phyloP scores from a whole-genome alignment of 1,140 invertebrate genomes.

The Zaprionus taronus region DNA sequence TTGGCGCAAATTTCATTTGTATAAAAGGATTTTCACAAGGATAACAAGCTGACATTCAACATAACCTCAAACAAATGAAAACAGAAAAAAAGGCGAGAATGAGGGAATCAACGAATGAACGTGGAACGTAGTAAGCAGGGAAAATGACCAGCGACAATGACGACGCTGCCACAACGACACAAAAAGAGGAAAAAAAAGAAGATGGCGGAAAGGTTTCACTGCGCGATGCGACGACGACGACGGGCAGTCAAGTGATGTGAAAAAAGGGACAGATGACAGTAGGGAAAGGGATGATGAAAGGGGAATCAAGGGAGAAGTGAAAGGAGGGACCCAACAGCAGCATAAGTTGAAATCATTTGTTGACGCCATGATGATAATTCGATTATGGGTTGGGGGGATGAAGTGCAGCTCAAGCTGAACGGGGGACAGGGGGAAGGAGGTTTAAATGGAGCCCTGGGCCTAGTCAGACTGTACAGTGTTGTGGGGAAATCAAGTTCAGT shows the following conservation, averaged over 20 bases:
- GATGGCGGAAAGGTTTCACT: constrained; percentile 47
- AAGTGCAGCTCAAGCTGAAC: constrained; percentile 37
- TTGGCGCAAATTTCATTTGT: constrained; percentile 83
- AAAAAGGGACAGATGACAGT: constrained; percentile 68
- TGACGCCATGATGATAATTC: constrained; percentile 82
- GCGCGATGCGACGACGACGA: constrained; percentile 10
- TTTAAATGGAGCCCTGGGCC: constrained; percentile 33
- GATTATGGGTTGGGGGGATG: constrained; percentile 59
- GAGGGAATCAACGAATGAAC: constrained; percentile 27
- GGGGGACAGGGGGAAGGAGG: not conserved
- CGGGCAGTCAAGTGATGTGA: constrained; percentile 65
- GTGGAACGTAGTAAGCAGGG: constrained; percentile 53
- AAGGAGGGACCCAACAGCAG: constrained; percentile 21
- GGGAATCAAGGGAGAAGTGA: not conserved
- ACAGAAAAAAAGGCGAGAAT: constrained; percentile 17
- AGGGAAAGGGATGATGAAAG: not conserved
- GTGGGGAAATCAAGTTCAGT: constrained; percentile 25
- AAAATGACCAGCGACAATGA: constrained; percentile 81
- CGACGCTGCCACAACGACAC: constrained; percentile 38
- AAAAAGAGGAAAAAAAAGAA: constrained; percentile 26
- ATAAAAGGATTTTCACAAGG: constrained; percentile 83
- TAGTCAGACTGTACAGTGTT: not conserved
- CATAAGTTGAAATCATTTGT: constrained; percentile 80
- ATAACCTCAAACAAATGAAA: constrained; percentile 80
- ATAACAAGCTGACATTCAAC: constrained; percentile 82